A percentile compares a stretch with the other conserved stretches of the same genome.
Evolutionary conservation across 2,797 vertebrate species (phyloP).

Genomic region (Pipistrellus pygmaeus): DNA sequence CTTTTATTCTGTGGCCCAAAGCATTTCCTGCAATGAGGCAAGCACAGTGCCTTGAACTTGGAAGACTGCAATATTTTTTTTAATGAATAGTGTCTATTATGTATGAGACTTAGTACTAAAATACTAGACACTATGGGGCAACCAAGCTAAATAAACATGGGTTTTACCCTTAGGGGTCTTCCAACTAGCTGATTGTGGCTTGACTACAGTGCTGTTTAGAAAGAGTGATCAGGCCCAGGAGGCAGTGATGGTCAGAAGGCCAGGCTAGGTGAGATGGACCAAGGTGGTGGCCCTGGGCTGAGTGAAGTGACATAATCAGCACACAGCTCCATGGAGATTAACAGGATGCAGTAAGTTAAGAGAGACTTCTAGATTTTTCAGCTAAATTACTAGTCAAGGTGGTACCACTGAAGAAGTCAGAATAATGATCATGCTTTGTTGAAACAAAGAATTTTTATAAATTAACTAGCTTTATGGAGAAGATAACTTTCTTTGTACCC

Average conservation of each 20-base stretch:
- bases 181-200: accelerated
- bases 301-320: neutral
- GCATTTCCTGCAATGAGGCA: neutral
- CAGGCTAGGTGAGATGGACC: neutral
- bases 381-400: neutral
- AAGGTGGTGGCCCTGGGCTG: neutral
- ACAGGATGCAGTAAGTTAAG: neutral
- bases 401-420: neutral
- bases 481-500: neutral
- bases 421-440: neutral
- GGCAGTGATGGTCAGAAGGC: neutral
- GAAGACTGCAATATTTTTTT: neutral
- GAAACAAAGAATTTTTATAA: neutral
- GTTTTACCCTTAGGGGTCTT: neutral
- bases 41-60: neutral
- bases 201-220: neutral
- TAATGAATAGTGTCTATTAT: neutral
- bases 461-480: neutral
- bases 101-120: neutral
- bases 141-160: neutral
- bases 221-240: neutral
- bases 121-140: neutral
- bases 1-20: too few species aligned
- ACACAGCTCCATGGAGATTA: accelerated
- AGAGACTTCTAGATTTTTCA: neutral